Conservation (phyloP, 2,113 vertebrate genomes). For the Saccopteryx bilineata region DNA sequence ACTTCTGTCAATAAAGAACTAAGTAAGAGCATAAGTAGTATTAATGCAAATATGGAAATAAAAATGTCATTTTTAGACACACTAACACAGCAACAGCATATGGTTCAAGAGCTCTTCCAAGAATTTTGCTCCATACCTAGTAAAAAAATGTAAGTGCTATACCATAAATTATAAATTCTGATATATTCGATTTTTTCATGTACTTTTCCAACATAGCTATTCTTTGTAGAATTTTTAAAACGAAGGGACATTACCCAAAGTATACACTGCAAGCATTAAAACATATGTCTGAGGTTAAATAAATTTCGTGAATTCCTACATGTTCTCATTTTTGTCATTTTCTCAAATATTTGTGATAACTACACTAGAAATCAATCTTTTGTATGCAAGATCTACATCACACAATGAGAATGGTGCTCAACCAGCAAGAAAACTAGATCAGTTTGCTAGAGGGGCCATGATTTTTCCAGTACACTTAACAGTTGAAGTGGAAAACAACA, state of each 20-base stretch:
- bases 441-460: neutral
- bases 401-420: neutral
- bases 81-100: neutral
- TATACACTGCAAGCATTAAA: neutral
- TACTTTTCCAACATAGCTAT: conserved; percentile 16
- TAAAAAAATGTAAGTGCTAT: conserved; percentile 1
- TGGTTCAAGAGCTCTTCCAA: conserved; percentile 5
- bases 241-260: neutral
- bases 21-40: conserved; percentile 45
- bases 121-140: conserved; percentile 36
- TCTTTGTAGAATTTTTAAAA: conserved; percentile 21
- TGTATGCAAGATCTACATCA: neutral
- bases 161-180: neutral
- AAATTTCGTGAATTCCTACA: neutral
- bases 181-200: conserved; percentile 47
- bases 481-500: neutral
- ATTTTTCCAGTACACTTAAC: neutral
- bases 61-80: conserved; percentile 28
- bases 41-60: conserved; percentile 60
- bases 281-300: neutral
- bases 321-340: conserved; percentile 18
- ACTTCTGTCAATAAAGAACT: conserved; percentile 44
- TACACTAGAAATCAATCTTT: neutral
- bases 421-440: neutral
- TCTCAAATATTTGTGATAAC: conserved; percentile 17